A percentile compares a stretch with the other conserved stretches of the same genome.
phyloP scores from a whole-genome alignment of 1,140 invertebrate genomes.

The Tetramorium simillimum region DNA sequence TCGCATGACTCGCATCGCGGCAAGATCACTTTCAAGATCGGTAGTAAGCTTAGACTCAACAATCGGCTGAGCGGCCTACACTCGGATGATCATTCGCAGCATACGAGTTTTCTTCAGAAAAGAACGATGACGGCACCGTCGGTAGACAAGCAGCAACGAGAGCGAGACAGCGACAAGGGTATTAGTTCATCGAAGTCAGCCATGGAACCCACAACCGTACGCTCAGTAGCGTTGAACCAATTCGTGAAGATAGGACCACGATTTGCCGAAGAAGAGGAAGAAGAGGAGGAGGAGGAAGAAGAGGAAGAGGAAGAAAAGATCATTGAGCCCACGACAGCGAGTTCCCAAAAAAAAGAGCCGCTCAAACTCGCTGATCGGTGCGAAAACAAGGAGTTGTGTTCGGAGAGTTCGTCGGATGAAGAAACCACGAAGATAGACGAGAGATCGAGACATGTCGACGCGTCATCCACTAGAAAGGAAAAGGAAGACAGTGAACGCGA shows the following conservation, averaged over 20 bases:
- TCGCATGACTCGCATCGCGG: slow-evolving; percentile 80
- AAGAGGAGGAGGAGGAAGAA: slow-evolving; percentile 55
- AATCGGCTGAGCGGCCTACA: slow-evolving; percentile 81
- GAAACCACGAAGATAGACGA: slow-evolving; percentile 15
- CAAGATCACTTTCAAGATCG: slow-evolving; percentile 84
- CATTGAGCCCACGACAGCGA: not conserved
- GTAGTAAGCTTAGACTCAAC: slow-evolving; percentile 79
- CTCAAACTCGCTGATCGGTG: slow-evolving; percentile 26
- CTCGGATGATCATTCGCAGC: slow-evolving; percentile 71
- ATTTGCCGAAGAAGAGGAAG: slow-evolving; percentile 75
- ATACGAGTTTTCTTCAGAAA: not conserved
- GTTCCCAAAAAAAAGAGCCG: slow-evolving; percentile 64
- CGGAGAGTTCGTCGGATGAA: slow-evolving; percentile 33
- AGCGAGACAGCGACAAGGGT: not conserved
- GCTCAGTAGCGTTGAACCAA: not conserved
- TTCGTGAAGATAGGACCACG: not conserved
- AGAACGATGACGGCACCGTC: not conserved
- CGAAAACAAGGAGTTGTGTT: not conserved
- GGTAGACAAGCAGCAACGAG: not conserved
- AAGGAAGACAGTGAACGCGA: not conserved
- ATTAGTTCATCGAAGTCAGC: not conserved
- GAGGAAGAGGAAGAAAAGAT: slow-evolving; percentile 72
- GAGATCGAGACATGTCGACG: not conserved
- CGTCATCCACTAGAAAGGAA: not conserved
- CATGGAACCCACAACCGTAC: not conserved